These are phyloP conservation scores for Pelusios castaneus DNA, from an alignment of 2,113 vertebrate species.

Conservation along the genomic window DNA sequence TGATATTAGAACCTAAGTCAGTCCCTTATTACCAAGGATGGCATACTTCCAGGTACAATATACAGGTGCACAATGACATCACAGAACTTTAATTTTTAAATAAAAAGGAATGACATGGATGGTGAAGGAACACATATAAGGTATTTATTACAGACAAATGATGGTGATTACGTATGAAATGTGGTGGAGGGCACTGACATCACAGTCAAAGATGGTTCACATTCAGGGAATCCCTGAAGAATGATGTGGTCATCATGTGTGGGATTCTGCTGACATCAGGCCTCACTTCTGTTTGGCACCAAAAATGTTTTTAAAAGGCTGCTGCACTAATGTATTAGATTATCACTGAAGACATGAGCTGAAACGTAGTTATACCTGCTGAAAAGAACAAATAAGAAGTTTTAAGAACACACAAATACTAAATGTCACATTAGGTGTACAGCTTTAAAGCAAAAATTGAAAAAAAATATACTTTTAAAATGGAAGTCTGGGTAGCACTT, in stretches of 20 bases:
- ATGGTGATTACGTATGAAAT: slow-evolving; percentile 48
- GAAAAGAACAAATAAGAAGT: slow-evolving; percentile 63
- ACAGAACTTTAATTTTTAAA: slow-evolving; percentile 52
- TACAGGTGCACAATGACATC: slow-evolving; percentile 45
- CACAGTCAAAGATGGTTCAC: slow-evolving; percentile 60
- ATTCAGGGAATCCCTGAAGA: slow-evolving; percentile 66
- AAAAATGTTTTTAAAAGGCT: slow-evolving; percentile 72
- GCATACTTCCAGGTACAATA: slow-evolving; percentile 17
- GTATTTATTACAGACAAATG: neutral
- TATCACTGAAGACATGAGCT: slow-evolving; percentile 62
- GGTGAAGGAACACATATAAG: slow-evolving; percentile 63
- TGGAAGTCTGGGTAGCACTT: neutral
- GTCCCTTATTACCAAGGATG: neutral
- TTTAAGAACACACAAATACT: slow-evolving; percentile 41
- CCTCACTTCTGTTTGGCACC: slow-evolving; percentile 66
- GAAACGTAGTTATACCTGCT: slow-evolving; percentile 70
- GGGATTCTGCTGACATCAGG: slow-evolving; percentile 64
- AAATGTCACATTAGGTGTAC: neutral
- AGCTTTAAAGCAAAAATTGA: slow-evolving; percentile 20
- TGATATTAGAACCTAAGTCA: neutral
- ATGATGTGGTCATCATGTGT: slow-evolving; percentile 63
- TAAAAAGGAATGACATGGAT: slow-evolving; percentile 30
- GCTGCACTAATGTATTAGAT: slow-evolving; percentile 65
- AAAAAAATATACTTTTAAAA: neutral
- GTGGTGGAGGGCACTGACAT: slow-evolving; percentile 41